These are phyloP conservation scores for Pogonognathellus flavescens DNA, from an alignment of 1,140 invertebrate genomes.

Conservation along the genomic window DNA sequence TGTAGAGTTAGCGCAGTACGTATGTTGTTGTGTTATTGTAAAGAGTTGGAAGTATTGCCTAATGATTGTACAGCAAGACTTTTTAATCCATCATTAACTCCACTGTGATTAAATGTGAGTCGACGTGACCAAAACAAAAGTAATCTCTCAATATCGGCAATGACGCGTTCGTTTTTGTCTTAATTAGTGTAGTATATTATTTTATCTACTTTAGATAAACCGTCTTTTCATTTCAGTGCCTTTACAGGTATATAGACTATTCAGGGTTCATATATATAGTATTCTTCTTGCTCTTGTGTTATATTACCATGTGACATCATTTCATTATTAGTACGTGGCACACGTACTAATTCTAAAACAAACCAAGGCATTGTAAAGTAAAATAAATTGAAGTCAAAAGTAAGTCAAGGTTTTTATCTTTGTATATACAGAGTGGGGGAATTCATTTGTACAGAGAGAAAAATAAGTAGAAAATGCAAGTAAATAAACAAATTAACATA, in stretches of 20 bases:
- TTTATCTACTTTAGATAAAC: neutral
- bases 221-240: conserved; percentile 2
- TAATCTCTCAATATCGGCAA: conserved; percentile 42
- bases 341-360: neutral
- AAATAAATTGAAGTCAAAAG: conserved; percentile 1
- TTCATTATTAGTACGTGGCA: too few relatives aligned
- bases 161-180: conserved; percentile 4
- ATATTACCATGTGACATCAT: too few relatives aligned
- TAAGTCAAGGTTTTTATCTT: conserved; percentile 13
- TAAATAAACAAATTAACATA: conserved; percentile 28
- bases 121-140: neutral
- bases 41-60: too few relatives aligned
- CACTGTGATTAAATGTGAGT: too few relatives aligned
- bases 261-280: neutral
- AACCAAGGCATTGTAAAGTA: neutral
- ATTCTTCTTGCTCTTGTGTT: too few relatives aligned
- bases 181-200: neutral
- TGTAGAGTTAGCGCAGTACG: too few relatives aligned
- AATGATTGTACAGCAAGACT: too few relatives aligned
- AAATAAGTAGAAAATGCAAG: neutral
- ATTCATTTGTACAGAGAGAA: neutral
- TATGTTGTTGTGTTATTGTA: too few relatives aligned
- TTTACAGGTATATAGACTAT: neutral
- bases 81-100: too few relatives aligned
- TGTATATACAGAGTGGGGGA: neutral